Percentiles rank a stretch among this genome's conserved stretches.
Evolutionary conservation across 2,113 vertebrate species (phyloP).

Genomic region (Sphyrna mokarran): DNA sequence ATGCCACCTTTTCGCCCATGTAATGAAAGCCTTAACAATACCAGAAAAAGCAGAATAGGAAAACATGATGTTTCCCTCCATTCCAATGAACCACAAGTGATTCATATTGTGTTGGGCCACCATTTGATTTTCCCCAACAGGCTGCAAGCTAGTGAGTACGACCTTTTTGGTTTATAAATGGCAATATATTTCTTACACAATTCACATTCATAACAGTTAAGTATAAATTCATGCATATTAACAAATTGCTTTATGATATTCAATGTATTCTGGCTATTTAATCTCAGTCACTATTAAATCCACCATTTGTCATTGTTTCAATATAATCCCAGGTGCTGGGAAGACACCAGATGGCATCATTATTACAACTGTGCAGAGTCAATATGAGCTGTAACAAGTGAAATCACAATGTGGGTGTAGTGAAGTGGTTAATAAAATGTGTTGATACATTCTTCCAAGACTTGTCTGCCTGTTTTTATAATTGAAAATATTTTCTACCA

Average conservation of each 20-base stretch:
- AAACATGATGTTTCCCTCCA: neutral
- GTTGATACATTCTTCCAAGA: constrained; percentile 25
- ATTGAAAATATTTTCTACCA: neutral
- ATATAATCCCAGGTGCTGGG: constrained; percentile 21
- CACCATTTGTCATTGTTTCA: constrained; percentile 33
- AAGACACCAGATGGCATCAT: constrained; percentile 33
- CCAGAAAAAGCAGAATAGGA: neutral
- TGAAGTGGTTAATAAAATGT: constrained; percentile 36
- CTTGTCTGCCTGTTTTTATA: constrained; percentile 4
- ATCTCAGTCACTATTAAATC: constrained; percentile 1
- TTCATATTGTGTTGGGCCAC: neutral
- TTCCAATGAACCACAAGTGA: neutral
- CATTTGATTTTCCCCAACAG: neutral
- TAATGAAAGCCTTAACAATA: neutral
- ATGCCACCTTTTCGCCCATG: neutral
- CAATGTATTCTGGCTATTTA: neutral
- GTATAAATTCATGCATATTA: neutral
- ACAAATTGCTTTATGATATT: neutral
- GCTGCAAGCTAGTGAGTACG: neutral
- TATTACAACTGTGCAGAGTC: constrained; percentile 20
- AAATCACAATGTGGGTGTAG: constrained; percentile 35
- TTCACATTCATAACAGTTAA: neutral
- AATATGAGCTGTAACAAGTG: constrained; percentile 33
- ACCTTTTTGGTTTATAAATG: neutral
- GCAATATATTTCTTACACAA: neutral